Conservation (phyloP, 2,797 vertebrate genomes). For the Paguma larvata region DNA sequence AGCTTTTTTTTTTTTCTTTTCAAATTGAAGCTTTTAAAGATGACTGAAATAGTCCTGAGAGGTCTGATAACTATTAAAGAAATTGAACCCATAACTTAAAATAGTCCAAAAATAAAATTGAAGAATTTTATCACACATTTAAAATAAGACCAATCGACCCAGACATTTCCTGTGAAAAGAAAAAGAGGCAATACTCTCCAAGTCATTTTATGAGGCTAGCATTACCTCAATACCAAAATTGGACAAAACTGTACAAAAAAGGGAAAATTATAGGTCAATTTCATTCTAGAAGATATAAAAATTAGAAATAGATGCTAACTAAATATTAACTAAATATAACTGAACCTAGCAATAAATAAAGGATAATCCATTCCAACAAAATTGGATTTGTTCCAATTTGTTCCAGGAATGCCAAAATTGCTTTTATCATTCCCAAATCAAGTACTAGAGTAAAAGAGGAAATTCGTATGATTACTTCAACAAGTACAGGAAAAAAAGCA, state of each 20-base stretch:
- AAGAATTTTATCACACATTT: neutral
- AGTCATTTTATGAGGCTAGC: neutral
- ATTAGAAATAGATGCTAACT: neutral
- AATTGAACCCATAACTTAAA: neutral
- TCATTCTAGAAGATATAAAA: neutral
- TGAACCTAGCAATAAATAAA: neutral
- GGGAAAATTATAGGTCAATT: neutral
- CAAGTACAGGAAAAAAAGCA: neutral
- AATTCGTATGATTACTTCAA: neutral
- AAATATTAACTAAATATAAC: neutral
- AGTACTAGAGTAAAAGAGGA: neutral
- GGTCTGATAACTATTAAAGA: neutral
- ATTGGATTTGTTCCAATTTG: constrained; percentile 7
- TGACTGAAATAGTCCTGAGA: neutral
- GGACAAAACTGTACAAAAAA: neutral
- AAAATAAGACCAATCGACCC: neutral
- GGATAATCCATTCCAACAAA: neutral
- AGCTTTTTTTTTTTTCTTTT: too few species aligned
- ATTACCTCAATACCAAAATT: neutral
- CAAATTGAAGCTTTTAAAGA: neutral
- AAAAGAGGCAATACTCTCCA: neutral
- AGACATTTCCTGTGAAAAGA: neutral
- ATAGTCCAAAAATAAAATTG: neutral
- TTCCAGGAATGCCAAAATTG: neutral
- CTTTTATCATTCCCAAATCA: neutral